These are phyloP conservation scores for Cheilosia grossa DNA, from an alignment of 2,888 invertebrate species.

Conservation along the genomic window DNA sequence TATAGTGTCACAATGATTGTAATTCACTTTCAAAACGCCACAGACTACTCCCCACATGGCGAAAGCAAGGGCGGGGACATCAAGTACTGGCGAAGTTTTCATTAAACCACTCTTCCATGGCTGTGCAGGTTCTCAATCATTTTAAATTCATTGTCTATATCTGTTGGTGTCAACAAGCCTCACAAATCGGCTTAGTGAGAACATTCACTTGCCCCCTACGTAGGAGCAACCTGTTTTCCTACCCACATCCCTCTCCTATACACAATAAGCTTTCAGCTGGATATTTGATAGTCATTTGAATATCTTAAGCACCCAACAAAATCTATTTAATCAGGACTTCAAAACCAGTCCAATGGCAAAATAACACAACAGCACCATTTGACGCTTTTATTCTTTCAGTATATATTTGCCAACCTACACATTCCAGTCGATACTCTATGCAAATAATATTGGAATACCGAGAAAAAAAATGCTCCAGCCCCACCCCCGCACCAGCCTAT, in stretches of 20 bases:
- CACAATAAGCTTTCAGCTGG: slow-evolving; percentile 10
- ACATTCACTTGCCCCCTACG: too few species aligned
- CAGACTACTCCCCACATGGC: too few species aligned
- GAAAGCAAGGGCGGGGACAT: too few species aligned
- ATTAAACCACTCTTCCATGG: too few species aligned
- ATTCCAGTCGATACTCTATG: slow-evolving; percentile 10
- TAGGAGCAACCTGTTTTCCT: too few species aligned
- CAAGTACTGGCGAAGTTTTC: too few species aligned
- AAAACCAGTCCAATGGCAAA: slow-evolving; percentile 22
- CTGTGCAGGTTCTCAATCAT: too few species aligned
- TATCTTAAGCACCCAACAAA: slow-evolving; percentile 29
- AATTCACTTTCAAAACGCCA: too few species aligned
- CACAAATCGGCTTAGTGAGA: too few species aligned
- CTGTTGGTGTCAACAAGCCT: too few species aligned
- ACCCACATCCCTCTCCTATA: neutral
- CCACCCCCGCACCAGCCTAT: neutral
- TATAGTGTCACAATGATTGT: too few species aligned
- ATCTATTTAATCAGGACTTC: slow-evolving; percentile 39
- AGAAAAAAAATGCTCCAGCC: neutral
- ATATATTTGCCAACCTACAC: neutral
- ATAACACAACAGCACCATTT: slow-evolving; percentile 21
- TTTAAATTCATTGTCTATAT: too few species aligned
- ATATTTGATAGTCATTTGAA: slow-evolving; percentile 7
- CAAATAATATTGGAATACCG: neutral
- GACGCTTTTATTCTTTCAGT: slow-evolving; percentile 6